Evolutionary conservation across 2,797 vertebrate species (phyloP), one percentile per base, ranked within the genome.

Genomic region (Tarsius wallacei): DNA sequence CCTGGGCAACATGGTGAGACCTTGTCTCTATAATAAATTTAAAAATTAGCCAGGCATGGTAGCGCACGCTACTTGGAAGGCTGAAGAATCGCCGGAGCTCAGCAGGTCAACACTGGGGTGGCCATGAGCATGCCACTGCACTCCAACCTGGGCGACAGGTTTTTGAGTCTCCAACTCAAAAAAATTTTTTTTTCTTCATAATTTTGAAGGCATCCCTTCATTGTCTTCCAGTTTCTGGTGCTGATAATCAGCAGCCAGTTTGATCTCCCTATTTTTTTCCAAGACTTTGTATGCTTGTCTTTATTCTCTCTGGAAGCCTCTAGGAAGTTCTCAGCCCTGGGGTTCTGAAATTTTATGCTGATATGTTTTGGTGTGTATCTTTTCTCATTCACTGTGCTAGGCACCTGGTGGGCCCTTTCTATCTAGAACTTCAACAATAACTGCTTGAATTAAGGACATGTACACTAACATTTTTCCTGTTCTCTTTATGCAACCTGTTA

Each of bases 361-460:
- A 42, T 42, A 42, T 42, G 42, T 42, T 6, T 42, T 42, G 42
- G 42, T 42, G 4, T 42, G 42, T 42, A 42, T 42, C 42, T 42
- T 42, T 42, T 42, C 42, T 42, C 42, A 42, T 42, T 42, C 42
- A 42, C 42, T 42, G 42, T 42, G 42, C 42, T 5, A 42, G 42
- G 42, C 42, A 42, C 42, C 42, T 42, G 42, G 42, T 42, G 47
- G 78, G 16, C 12, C 24, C 80, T 91, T 88, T 49, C 55, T 26
- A 49, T 42, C 14, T 42, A 90, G 55, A 91, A 95, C 81, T 51
- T 77, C 63, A 96, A 26, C 42, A n/a, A 6, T 89, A 57, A 36
- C 73, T 82, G 85, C 81, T 61, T 53, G 14, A 93, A 66, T 90
- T 87, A 61, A 42, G n/a, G 93, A 51, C 53, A 82, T 64, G 5